Percentiles rank a stretch among this genome's conserved stretches.
Conservation (phyloP, 2,113 vertebrate species). For the Takifugu bimaculatus region DNA sequence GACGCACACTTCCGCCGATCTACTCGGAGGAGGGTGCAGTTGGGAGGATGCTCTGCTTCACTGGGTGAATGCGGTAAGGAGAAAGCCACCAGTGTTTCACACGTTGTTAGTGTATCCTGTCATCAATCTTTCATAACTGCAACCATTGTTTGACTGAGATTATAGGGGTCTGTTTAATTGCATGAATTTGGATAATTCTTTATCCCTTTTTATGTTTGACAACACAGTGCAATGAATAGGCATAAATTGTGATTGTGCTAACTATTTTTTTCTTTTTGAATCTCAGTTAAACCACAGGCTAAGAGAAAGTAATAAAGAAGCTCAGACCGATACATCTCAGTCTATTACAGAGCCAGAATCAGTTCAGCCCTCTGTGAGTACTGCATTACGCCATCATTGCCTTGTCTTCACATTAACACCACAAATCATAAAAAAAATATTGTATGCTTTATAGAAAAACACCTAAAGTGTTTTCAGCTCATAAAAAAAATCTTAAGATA, state of each 20-base stretch:
- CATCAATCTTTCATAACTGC: background rate
- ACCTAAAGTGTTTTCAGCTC: background rate
- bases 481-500: too few relatives aligned
- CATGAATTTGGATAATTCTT: background rate
- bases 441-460: background rate
- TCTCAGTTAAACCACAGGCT: conserved; percentile 81
- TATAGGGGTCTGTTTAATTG: background rate
- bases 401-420: conserved; percentile 5
- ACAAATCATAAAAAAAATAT: conserved; percentile 5
- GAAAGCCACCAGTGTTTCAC: background rate
- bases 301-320: conserved; percentile 71
- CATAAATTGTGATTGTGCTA: background rate
- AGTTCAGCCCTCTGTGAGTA: conserved; percentile 79
- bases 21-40: conserved; percentile 58
- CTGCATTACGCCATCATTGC: background rate
- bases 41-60: conserved; percentile 81
- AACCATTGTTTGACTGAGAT: background rate
- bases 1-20: conserved; percentile 55
- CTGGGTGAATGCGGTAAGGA: conserved; percentile 84
- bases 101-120: conserved; percentile 3
- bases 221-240: background rate
- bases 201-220: background rate
- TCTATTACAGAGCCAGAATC: conserved; percentile 67
- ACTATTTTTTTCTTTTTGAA: background rate
- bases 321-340: conserved; percentile 69